Evolutionary conservation across 2,113 vertebrate genomes (phyloP), one percentile per base, ranked within the genome.

Genomic region (Myotis yumanensis): DNA sequence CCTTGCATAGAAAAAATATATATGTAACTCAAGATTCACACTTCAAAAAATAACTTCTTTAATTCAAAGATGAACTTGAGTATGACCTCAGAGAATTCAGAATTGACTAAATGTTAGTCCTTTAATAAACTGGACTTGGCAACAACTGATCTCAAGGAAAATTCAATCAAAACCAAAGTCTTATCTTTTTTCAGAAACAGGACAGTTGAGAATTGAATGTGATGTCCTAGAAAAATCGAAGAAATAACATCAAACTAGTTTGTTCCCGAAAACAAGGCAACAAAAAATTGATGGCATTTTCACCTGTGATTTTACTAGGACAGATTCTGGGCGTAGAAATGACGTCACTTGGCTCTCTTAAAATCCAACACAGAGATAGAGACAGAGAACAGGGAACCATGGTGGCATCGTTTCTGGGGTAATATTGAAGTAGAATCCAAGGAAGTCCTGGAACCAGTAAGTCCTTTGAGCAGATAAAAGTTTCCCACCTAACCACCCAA

Each of bases 131-230:
- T 96, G 72, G 64, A 90, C 88, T 96, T 17, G 22, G 95, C 93
- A 97, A 97, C 95, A 96, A 96, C 97, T 95, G 95, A 97, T 96
- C 93, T 97, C 95, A 96, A 96, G 97, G 86, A 97, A 97, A 97
- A 97, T 97, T 97, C 95, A 97, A 97, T 97, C 95, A 97, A 95
- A 97, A 97, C 85, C 73, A 88, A 96, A 97, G 97, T 94, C 93
- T 97, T 97, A 97, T 97, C 97, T 97, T 95, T 92, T 92, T 96
- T 96, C 90, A 95, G 95, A 97, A 97, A 97, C 95, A 95, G 95
- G 96, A 96, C 95, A 97, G 96, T 92, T 86, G 95, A 97, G 97
- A 97, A 97, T 95, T 96, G 95, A 95, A 95, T 97, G 95, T 95
- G 97, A 97, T 96, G 88, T 96, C 90, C 95, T 95, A 83, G 93